Base-by-base conservation (phyloP, 2,113 vertebrate genomes). In the Chloroceryle aenea region DNA sequence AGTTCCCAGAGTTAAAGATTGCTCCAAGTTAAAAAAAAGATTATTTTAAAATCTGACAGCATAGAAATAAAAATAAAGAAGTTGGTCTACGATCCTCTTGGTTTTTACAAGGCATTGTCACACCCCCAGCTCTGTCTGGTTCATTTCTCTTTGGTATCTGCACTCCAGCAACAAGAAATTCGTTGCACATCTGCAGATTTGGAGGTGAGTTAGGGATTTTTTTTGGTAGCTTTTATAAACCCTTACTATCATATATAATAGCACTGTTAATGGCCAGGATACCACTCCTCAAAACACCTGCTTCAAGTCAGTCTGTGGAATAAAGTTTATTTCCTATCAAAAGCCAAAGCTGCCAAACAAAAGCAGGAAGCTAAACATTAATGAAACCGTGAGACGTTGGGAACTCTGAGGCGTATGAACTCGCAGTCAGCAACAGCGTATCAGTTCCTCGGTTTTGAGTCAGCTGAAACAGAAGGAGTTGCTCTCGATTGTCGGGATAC, bases 331-430 rank as follows among this genome's bases (percentile, higher is more conserved):
- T 90, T 93, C 40, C 75, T 34, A 15, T 76, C 64, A 90, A 73
- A 92, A 95, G 69, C 50, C 73, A 63, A 94, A 63, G 69, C 79
- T 88, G 32, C 48, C 69, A 34, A 69, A 90, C 55, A 89, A 73
- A 97, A 95, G 45, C 50, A 89, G 66, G 42, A 85, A 95, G 85
- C 62, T 87, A 56, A 93, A 74, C 45, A 64, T 66, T 84, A 94
- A 79, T 75, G 74, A 62, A 91, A 91, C 90, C 42, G 88, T 52
- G 58, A 82, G 30, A 73, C 25, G 9, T 88, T 89, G 87, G 30
- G 53, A 90, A 64, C 68, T 32, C 59, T 59, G 56, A 85, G 76
- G 64, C 26, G 2, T 75, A 84, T 72, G 67, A 90, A 55, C 82
- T 71, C 61, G 38, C 83, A 94, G 92, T 73, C 73, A 90, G 82